Evolutionary conservation across 35 echinoderm and acorn worm genomes (phyloP).

Genomic region (Strongylocentrotus purpuratus): DNA sequence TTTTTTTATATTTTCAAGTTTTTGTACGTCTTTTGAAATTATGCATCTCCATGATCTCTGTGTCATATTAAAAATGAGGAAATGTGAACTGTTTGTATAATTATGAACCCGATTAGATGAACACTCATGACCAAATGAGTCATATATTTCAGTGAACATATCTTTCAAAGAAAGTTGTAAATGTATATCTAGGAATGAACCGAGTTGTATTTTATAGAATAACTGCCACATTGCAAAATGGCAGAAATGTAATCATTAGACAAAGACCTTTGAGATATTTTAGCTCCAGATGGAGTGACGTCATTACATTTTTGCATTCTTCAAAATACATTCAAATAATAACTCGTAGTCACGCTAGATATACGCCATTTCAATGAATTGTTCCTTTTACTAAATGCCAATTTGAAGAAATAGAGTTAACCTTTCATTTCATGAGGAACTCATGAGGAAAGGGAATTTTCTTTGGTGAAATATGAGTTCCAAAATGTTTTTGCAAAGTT

Average conservation of each 20-base stretch:
- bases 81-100: not conserved
- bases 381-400: no score
- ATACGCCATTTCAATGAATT: no score
- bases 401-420: no score
- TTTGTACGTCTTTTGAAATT: not conserved
- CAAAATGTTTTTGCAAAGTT: no score
- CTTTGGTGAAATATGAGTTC: no score
- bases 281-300: not conserved
- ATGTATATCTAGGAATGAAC: not conserved
- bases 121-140: not conserved
- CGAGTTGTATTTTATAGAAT: not conserved
- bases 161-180: not conserved
- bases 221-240: not conserved
- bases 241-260: not conserved
- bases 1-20: conserved; percentile 3
- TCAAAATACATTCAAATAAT: no score
- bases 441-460: no score
- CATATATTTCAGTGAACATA: not conserved
- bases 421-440: no score
- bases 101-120: not conserved
- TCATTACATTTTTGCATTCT: no score
- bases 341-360: no score
- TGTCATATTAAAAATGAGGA: not conserved
- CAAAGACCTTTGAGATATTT: not conserved
- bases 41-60: not conserved